A percentile compares a stretch with the other conserved stretches of the same genome.
These are phyloP conservation scores for Syrista parreyssii DNA, from an alignment of 2,888 invertebrate genomes.

Conservation along the genomic window DNA sequence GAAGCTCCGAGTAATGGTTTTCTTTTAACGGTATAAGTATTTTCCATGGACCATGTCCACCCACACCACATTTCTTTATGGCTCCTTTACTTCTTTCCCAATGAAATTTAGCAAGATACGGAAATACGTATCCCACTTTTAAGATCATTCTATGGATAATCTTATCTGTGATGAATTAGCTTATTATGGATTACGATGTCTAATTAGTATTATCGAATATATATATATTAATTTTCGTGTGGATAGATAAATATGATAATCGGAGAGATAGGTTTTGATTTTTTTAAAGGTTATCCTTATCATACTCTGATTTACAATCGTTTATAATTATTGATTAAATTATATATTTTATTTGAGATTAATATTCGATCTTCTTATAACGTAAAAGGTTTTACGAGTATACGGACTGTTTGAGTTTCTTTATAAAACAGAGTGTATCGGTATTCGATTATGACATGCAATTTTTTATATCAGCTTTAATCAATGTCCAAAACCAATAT, in stretches of 20 bases:
- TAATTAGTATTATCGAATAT: background rate
- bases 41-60: background rate
- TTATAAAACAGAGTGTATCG: background rate
- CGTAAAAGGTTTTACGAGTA: background rate
- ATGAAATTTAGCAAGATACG: background rate
- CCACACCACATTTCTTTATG: background rate
- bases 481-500: background rate
- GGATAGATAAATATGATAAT: background rate
- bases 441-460: background rate
- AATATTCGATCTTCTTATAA: background rate
- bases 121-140: background rate
- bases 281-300: background rate
- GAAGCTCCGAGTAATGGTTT: background rate
- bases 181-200: background rate
- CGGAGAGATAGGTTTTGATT: background rate
- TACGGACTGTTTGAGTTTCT: background rate
- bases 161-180: background rate
- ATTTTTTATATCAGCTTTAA: background rate
- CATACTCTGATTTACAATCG: background rate
- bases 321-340: background rate
- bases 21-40: background rate
- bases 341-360: background rate
- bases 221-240: background rate
- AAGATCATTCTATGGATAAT: background rate
- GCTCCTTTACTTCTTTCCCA: background rate